phyloP scores from a whole-genome alignment of 2,113 vertebrate species.

The Gorilla gorilla region DNA sequence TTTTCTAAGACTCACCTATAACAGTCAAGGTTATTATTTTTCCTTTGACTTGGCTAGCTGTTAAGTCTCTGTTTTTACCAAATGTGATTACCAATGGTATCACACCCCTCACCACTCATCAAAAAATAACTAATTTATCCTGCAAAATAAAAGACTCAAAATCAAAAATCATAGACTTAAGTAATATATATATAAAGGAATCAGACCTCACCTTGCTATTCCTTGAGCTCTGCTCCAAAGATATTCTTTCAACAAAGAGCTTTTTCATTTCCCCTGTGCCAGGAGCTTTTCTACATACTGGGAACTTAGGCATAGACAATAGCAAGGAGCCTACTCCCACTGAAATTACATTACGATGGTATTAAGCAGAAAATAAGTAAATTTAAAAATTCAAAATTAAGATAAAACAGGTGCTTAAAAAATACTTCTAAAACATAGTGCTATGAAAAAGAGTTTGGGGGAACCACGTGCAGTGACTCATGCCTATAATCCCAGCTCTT shows the following conservation, averaged over 20 bases:
- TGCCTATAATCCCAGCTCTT: no score
- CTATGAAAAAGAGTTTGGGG: neutral
- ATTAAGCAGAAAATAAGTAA: neutral
- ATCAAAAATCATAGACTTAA: neutral
- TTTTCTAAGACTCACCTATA: neutral
- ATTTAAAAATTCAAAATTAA: neutral
- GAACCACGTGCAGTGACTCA: no score
- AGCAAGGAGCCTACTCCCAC: neutral
- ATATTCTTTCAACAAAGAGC: neutral
- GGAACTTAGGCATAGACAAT: neutral
- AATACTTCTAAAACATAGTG: neutral
- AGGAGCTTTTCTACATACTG: neutral
- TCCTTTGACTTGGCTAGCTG: neutral
- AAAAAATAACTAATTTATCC: neutral
- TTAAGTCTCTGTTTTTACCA: neutral
- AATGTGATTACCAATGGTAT: neutral
- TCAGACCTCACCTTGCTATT: neutral
- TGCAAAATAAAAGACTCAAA: neutral
- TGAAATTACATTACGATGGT: neutral
- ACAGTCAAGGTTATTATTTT: neutral
- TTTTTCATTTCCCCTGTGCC: neutral
- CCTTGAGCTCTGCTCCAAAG: neutral
- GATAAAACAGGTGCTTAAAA: neutral
- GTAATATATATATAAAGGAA: neutral
- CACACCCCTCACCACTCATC: neutral